Percentiles rank a stretch among this genome's conserved stretches.
Evolutionary conservation across 1,140 invertebrate species (phyloP).

Genomic region (Drosophila mayri): DNA sequence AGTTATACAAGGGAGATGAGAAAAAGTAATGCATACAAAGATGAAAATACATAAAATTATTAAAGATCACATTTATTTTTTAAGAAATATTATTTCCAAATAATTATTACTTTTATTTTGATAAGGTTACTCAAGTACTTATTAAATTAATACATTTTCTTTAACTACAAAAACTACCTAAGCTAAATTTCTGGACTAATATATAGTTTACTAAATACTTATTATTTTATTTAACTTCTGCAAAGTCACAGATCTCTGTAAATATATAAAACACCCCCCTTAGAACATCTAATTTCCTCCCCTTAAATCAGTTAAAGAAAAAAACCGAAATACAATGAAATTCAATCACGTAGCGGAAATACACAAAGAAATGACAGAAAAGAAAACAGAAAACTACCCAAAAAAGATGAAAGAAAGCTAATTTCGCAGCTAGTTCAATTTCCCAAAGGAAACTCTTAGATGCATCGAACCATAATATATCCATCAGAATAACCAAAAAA

Average conservation of each 20-base stretch:
- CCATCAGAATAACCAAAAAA: conserved; percentile 22
- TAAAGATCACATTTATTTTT: no score
- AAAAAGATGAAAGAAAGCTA: conserved; percentile 20
- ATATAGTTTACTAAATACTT: not conserved
- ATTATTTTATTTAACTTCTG: not conserved
- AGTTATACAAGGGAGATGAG: conserved; percentile 39
- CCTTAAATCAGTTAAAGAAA: not conserved
- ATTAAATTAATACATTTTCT: not conserved
- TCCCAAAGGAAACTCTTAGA: conserved; percentile 12
- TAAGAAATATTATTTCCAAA: no score
- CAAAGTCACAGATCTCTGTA: rapidly evolving
- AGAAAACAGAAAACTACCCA: conserved; percentile 12
- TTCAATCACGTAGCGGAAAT: conserved; percentile 16
- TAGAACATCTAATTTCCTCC: not conserved
- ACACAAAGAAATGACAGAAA: conserved; percentile 5
- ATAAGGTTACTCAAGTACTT: not conserved
- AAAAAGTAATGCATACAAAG: not conserved
- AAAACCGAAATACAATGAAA: not conserved
- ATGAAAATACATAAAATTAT: not conserved
- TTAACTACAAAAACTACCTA: no score
- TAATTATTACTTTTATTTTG: not conserved
- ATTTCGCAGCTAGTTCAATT: conserved; percentile 24
- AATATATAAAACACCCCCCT: not conserved
- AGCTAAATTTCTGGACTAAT: not conserved
- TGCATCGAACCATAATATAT: conserved; percentile 26